Evolutionary conservation across 2,888 invertebrate genomes (phyloP).

Genomic region (Zaprionus bogoriensis): DNA sequence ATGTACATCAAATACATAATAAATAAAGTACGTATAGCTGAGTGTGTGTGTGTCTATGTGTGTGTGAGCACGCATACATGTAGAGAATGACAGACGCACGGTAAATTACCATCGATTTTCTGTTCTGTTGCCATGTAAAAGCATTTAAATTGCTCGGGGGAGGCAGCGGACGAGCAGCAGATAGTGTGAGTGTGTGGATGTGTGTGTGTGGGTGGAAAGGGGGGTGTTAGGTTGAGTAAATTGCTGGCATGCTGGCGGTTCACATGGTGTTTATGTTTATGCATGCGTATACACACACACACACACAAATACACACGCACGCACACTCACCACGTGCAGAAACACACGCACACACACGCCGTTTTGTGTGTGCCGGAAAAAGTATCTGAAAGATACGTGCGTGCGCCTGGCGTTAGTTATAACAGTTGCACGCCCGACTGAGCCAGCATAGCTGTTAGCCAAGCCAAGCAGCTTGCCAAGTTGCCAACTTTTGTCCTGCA

Average conservation of each 20-base stretch:
- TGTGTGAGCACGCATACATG: background rate
- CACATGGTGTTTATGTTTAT: slow-evolving; percentile 55
- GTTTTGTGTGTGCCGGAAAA: too few species aligned
- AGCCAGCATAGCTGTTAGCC: background rate
- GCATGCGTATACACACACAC: slow-evolving; percentile 6
- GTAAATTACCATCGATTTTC: slow-evolving; percentile 73
- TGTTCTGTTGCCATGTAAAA: slow-evolving; percentile 69
- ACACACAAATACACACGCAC: slow-evolving; percentile 15
- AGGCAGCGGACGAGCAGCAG: background rate
- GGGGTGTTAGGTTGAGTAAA: background rate
- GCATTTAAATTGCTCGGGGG: slow-evolving; percentile 40
- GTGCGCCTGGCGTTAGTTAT: slow-evolving; percentile 30
- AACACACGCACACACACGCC: background rate
- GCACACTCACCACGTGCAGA: slow-evolving; percentile 3
- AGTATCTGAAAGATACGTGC: slow-evolving; percentile 28
- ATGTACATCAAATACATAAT: slow-evolving; percentile 74
- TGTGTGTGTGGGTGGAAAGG: background rate
- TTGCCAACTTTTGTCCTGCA: slow-evolving; percentile 22
- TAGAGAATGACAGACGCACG: slow-evolving; percentile 43
- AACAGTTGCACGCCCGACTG: slow-evolving; percentile 23
- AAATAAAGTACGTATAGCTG: slow-evolving; percentile 44
- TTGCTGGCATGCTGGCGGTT: slow-evolving; percentile 35
- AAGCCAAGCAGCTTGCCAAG: too few species aligned
- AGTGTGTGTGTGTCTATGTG: slow-evolving; percentile 14
- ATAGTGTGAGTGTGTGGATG: too few species aligned